Conservation (phyloP, 2,797 vertebrate genomes). For the Spinus olivaceus region DNA sequence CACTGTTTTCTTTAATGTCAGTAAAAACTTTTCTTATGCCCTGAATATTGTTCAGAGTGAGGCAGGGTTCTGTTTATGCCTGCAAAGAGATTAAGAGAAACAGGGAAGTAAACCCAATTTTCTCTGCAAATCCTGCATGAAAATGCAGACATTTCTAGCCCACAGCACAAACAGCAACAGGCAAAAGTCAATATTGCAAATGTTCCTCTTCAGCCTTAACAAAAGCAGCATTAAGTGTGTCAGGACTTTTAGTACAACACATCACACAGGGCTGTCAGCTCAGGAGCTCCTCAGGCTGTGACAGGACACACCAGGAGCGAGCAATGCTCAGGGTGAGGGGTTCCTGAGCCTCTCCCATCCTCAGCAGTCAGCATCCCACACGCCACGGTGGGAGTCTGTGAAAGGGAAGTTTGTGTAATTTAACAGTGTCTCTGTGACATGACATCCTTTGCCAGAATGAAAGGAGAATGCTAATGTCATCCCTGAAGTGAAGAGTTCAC, state of each 20-base stretch:
- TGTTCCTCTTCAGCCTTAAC: neutral
- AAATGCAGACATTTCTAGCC: neutral
- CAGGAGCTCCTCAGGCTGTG: neutral
- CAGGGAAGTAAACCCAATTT: neutral
- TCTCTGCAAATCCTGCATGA: neutral
- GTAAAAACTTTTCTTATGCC: neutral
- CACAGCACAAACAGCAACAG: neutral
- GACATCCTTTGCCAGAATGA: neutral
- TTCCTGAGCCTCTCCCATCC: neutral
- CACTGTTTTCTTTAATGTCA: neutral
- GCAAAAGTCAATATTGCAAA: neutral
- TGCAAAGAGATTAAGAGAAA: neutral
- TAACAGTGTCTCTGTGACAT: neutral
- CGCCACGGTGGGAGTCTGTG: neutral
- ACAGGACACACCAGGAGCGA: neutral
- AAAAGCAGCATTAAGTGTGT: neutral
- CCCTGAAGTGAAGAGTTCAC: neutral
- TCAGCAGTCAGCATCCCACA: neutral
- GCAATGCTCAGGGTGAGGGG: fast-evolving
- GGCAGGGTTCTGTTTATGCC: neutral
- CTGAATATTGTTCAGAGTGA: neutral
- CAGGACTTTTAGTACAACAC: neutral
- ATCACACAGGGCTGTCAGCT: neutral
- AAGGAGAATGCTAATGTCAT: neutral
- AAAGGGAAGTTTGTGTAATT: neutral